Evolutionary conservation across 2,888 invertebrate genomes (phyloP), one percentile per base, ranked within the genome.

Genomic region (Drosophila kanekoi): DNA sequence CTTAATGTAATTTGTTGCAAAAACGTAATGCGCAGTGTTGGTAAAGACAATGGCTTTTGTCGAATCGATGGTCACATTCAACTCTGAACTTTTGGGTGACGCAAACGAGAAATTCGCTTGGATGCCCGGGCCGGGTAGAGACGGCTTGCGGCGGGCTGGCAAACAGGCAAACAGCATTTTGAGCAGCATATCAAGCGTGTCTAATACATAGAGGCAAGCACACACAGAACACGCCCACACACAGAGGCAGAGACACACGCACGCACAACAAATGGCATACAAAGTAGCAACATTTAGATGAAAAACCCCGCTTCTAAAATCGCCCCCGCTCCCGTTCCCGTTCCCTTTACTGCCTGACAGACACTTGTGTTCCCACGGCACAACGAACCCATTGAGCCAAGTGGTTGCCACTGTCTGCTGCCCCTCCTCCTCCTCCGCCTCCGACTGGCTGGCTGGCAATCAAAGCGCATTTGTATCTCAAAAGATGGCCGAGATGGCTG

Each of bases 81-180:
- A 81, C 83, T 83, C 71, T 83, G 84, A 89, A 89, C 83, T 84
- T 84, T 83, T 65, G 63, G 81, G 87, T 77, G 66, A 79, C 70
- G 75, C 43, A 54, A 63, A 69, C 63, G 35, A 63, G 51, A 77
- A 77, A 69, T 60, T 67, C 32, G 43, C 37, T 53, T 49, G 40
- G 51, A 62, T 69, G 51, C 62, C 48, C 58, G 58, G 32, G 9
- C 8, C 28, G 28, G 23, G 5, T 2, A 8, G 28, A 6, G 5
- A 0, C 20, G 20, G 20, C 5, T 23, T 5, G 23, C 23, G 23
- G 9, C 43, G 28, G 48, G 49, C 51, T 11, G 23, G 28, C 40
- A 40, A 71, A 48, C 53, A 53, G 67, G 28, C 47, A 57, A 47
- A 47, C 48, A 65, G 43, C 52, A 77, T 66, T 63, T 66, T 63